Conservation (phyloP, 2,797 vertebrate species). For the Pipistrellus pipistrellus region DNA sequence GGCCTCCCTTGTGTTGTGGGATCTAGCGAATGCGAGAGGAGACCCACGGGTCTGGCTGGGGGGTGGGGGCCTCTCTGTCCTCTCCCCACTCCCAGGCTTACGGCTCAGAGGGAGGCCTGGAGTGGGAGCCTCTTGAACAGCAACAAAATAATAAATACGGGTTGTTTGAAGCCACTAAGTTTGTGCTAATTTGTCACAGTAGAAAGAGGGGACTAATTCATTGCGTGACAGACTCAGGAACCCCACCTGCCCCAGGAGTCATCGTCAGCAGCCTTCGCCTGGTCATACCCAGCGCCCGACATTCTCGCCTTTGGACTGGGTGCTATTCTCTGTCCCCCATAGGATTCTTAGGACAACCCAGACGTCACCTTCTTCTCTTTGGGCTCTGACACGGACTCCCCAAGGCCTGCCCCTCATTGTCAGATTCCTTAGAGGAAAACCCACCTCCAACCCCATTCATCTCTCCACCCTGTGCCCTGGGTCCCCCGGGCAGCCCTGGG, state of each 20-base stretch:
- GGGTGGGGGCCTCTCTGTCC: no score
- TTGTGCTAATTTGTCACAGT: neutral
- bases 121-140: neutral
- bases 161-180: neutral
- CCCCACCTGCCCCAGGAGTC: neutral
- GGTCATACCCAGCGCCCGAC: slow-evolving; percentile 96
- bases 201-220: neutral
- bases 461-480: neutral
- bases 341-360: neutral
- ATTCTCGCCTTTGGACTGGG: slow-evolving; percentile 97
- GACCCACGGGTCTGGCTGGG: neutral
- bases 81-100: neutral
- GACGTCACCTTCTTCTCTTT: neutral
- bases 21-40: neutral
- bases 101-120: neutral
- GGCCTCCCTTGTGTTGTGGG: neutral
- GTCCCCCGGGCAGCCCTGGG: neutral
- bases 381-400: neutral
- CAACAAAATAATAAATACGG: no score
- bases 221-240: neutral
- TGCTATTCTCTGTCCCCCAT: slow-evolving; percentile 90
- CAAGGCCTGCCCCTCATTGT: neutral
- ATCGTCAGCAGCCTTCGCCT: slow-evolving; percentile 88
- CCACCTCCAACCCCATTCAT: neutral
- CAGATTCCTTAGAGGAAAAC: neutral